Percentiles rank a stretch among this genome's conserved stretches.
Conservation (phyloP, 1,140 invertebrate species). For the Fopius arisanus region DNA sequence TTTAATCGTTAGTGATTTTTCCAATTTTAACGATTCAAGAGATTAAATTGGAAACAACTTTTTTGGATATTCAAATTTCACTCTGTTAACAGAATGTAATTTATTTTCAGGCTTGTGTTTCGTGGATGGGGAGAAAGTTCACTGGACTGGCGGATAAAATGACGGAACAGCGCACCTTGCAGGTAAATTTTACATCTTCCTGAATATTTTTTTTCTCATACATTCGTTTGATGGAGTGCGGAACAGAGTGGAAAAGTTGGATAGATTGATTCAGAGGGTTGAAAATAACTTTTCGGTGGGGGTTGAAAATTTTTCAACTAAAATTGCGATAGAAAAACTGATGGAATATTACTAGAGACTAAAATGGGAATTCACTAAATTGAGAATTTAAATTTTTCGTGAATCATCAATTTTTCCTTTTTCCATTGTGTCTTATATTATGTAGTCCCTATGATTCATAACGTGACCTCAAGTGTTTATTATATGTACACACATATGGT, state of each 20-base stretch:
- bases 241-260: background rate
- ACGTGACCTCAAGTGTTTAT: conserved; percentile 3
- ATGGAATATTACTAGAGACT: background rate
- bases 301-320: background rate
- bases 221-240: background rate
- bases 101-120: background rate
- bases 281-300: background rate
- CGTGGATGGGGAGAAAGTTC: background rate
- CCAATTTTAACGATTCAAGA: too few species aligned
- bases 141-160: background rate
- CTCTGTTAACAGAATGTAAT: too few species aligned
- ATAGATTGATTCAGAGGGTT: background rate
- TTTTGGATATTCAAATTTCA: too few species aligned
- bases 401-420: background rate
- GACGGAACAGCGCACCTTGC: background rate
- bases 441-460: background rate
- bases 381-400: background rate
- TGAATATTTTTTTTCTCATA: background rate
- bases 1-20: too few species aligned
- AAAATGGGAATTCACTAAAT: background rate
- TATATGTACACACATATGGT: background rate
- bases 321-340: background rate
- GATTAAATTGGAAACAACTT: too few species aligned
- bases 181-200: conserved; percentile 1
- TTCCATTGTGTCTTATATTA: background rate